These are phyloP conservation scores for Triplophysa dalaica DNA, from an alignment of 2,113 vertebrate genomes.

Conservation along the genomic window DNA sequence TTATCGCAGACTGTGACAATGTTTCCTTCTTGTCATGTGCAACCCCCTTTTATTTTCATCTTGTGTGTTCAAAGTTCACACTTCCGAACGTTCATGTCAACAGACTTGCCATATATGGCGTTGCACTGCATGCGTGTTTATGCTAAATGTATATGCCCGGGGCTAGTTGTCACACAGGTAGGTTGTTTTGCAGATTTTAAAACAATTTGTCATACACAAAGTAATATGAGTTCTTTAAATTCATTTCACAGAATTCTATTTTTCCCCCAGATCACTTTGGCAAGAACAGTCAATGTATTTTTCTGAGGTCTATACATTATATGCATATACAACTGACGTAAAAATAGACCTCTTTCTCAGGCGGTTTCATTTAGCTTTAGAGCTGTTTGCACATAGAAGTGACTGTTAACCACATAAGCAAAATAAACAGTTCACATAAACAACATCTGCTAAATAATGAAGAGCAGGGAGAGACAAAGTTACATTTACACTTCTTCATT, in stretches of 20 bases:
- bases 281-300: background rate
- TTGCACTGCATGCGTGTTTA: slow-evolving; percentile 63
- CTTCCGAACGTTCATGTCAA: slow-evolving; percentile 55
- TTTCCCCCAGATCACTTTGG: no score
- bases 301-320: background rate
- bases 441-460: background rate
- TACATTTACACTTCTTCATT: no score
- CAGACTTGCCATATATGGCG: slow-evolving; percentile 65
- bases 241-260: no score
- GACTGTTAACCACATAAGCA: background rate
- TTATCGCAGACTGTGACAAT: slow-evolving; percentile 68
- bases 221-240: no score
- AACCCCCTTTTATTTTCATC: slow-evolving; percentile 61
- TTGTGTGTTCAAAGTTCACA: slow-evolving; percentile 67
- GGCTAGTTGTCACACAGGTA: slow-evolving; percentile 38
- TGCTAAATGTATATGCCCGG: slow-evolving; percentile 63
- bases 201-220: no score
- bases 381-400: background rate
- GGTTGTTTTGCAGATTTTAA: no score
- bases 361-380: background rate
- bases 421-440: background rate
- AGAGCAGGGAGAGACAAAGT: background rate
- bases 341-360: background rate
- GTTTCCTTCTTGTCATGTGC: slow-evolving; percentile 66
- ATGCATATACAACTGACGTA: background rate